phyloP scores from a whole-genome alignment of 2,888 invertebrate genomes.

The Galerucella pusilla region DNA sequence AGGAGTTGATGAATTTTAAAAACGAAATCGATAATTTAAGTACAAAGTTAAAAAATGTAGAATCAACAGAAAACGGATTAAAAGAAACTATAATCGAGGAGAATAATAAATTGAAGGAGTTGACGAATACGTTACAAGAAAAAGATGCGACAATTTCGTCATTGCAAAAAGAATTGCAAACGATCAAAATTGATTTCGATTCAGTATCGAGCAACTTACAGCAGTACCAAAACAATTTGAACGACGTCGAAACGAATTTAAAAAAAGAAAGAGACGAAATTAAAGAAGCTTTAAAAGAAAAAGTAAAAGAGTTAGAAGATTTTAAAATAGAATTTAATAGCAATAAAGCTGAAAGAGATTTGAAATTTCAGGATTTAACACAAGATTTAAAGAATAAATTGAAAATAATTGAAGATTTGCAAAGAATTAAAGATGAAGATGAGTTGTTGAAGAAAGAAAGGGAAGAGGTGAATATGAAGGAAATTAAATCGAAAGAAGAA shows the following conservation, averaged over 20 bases:
- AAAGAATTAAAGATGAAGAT: conserved; percentile 26
- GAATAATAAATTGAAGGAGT: conserved; percentile 21
- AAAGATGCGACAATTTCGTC: conserved; percentile 51
- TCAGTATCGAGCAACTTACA: conserved; percentile 57
- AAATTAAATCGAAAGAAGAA: conserved; percentile 22
- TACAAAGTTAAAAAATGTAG: conserved; percentile 47
- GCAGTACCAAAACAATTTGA: conserved; percentile 59
- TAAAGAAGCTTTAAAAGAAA: conserved; percentile 58
- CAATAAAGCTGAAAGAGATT: conserved; percentile 54
- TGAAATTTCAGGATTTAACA: conserved; percentile 66
- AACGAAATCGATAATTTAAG: conserved; percentile 34
- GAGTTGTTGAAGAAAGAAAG: conserved; percentile 31
- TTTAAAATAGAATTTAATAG: conserved; percentile 55
- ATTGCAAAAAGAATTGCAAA: conserved; percentile 60
- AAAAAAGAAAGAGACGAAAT: conserved; percentile 61
- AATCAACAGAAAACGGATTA: conserved; percentile 43
- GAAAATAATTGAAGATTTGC: conserved; percentile 31
- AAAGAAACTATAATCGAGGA: conserved; percentile 23
- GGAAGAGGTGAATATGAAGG: conserved; percentile 26
- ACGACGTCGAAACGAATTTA: conserved; percentile 54
- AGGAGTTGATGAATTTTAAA: neutral
- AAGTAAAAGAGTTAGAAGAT: conserved; percentile 60
- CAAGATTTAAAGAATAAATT: conserved; percentile 38
- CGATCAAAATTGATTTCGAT: conserved; percentile 59
- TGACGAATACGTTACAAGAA: conserved; percentile 22